Evolutionary conservation across 2,113 vertebrate genomes (phyloP).

Genomic region (Symphodus melops): DNA sequence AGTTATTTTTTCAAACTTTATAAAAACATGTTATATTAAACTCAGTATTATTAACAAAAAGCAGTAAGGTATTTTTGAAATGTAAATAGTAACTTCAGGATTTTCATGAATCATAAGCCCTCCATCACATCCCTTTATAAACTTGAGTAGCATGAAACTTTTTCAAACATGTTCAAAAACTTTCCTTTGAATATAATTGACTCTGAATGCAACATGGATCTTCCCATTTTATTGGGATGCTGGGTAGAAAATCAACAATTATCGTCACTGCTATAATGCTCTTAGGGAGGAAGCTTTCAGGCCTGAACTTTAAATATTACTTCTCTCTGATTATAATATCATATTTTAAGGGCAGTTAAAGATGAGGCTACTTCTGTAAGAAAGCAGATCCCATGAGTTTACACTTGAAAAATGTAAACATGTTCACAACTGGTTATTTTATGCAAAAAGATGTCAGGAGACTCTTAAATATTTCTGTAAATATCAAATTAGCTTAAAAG

Average conservation of each 20-base stretch:
- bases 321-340: constrained; percentile 12
- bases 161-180: background rate
- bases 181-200: background rate
- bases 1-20: no score
- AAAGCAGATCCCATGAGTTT: constrained; percentile 14
- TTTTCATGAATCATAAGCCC: background rate
- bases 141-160: background rate
- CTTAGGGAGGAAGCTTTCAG: background rate
- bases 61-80: no score
- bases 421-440: no score
- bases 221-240: background rate
- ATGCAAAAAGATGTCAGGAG: no score
- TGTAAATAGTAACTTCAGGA: no score
- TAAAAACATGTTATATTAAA: no score
- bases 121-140: background rate
- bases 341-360: constrained; percentile 6
- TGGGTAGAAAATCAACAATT: no score
- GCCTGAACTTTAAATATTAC: background rate
- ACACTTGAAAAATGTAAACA: background rate
- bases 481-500: background rate
- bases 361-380: constrained; percentile 20
- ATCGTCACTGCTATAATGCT: no score
- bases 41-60: no score
- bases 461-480: background rate
- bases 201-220: no score